Percentiles rank a stretch among this genome's conserved stretches.
Conservation (phyloP, 2,113 vertebrate genomes). For the Microtus ochrogaster region DNA sequence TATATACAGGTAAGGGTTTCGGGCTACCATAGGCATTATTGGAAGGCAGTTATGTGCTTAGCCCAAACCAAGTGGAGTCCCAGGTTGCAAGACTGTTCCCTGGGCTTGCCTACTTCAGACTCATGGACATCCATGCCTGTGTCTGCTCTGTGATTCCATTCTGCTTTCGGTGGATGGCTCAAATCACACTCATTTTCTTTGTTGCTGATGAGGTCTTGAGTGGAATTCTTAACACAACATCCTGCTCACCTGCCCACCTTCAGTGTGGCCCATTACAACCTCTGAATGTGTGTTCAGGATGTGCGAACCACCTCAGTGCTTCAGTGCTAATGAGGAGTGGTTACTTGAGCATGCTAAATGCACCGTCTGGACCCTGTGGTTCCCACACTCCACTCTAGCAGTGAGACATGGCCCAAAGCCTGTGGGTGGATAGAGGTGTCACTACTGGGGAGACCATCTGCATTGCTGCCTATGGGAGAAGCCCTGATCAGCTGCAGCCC, state of each 20-base stretch:
- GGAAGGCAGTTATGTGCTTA: not conserved
- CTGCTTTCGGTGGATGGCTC: not conserved
- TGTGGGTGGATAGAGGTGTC: accelerated
- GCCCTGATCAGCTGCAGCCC: not conserved
- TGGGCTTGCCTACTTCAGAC: not conserved
- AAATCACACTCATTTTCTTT: not conserved
- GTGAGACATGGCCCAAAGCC: not conserved
- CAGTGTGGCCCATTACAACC: not conserved
- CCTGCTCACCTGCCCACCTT: not conserved
- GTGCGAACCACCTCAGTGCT: not conserved
- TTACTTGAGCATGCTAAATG: not conserved
- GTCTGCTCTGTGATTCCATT: not conserved
- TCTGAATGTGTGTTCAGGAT: not conserved
- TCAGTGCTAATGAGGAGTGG: not conserved
- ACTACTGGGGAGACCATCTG: accelerated
- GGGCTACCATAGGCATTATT: not conserved
- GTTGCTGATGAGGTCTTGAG: not conserved
- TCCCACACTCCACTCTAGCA: too few relatives aligned
- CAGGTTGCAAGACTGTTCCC: not conserved
- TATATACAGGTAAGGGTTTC: not conserved
- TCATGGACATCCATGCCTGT: not conserved
- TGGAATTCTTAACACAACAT: not conserved
- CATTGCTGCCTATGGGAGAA: accelerated
- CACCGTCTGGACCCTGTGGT: accelerated
- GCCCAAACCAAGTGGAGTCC: not conserved